phyloP scores from a whole-genome alignment of 2,113 vertebrate species.

The Rhadina sibilatrix region DNA sequence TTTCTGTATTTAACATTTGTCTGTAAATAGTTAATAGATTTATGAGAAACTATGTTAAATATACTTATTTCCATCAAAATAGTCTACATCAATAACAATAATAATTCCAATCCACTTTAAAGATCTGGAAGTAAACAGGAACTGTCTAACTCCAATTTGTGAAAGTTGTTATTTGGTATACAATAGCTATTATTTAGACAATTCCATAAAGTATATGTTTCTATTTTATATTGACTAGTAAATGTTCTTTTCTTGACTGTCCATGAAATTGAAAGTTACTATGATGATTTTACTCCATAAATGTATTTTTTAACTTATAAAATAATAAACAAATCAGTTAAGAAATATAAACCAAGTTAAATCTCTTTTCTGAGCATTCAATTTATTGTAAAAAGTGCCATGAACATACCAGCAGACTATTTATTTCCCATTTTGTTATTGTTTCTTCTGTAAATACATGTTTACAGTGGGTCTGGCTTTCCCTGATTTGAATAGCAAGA shows the following conservation, averaged over 20 bases:
- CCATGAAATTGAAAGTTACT: not conserved
- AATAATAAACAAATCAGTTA: not conserved
- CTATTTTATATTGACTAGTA: not conserved
- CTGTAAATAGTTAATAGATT: not conserved
- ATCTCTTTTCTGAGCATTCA: not conserved
- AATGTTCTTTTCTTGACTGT: not conserved
- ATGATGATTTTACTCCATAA: not conserved
- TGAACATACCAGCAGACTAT: not conserved
- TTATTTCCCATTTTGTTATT: not conserved
- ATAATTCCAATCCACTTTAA: not conserved
- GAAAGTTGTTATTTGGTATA: not conserved
- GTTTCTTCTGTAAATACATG: not conserved
- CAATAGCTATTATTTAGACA: not conserved
- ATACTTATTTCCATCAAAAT: not conserved
- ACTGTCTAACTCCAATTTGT: not conserved
- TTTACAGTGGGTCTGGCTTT: not conserved
- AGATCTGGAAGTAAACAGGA: not conserved
- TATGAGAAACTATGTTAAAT: not conserved
- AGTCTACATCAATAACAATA: not conserved
- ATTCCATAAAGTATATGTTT: not conserved
- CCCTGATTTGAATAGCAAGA: not conserved
- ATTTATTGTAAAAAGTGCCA: not conserved
- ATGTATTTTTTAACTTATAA: not conserved
- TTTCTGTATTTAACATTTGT: not conserved
- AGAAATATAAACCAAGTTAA: not conserved